phyloP scores from a whole-genome alignment of 2,888 invertebrate species.

The Toxonevra muliebris region DNA sequence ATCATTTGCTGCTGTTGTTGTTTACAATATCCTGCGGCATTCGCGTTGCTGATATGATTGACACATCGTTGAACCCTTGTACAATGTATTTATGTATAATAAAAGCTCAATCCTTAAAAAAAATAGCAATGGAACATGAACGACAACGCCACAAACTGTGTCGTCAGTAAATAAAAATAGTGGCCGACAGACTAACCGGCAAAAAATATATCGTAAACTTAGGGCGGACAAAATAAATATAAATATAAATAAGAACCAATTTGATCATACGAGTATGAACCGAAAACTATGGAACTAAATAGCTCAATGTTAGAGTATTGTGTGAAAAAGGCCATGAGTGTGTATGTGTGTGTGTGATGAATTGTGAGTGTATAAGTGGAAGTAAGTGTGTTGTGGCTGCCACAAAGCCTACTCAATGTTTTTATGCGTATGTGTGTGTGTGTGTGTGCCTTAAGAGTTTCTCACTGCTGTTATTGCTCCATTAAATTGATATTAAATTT shows the following conservation, averaged over 20 bases:
- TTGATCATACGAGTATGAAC: background rate
- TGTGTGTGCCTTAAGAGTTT: background rate
- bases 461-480: background rate
- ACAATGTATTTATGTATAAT: conserved; percentile 32
- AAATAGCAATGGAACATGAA: too few relatives aligned
- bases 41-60: conserved; percentile 49
- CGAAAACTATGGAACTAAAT: conserved; percentile 2
- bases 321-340: background rate
- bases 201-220: too few relatives aligned
- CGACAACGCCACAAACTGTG: background rate
- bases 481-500: conserved; percentile 32
- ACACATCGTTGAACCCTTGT: conserved; percentile 41
- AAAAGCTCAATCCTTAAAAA: conserved; percentile 13
- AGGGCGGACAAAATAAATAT: conserved; percentile 6
- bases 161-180: conserved; percentile 8
- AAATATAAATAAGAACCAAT: conserved; percentile 16
- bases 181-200: background rate
- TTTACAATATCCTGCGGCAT: conserved; percentile 40
- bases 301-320: conserved; percentile 4
- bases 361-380: background rate
- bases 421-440: background rate
- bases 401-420: too few relatives aligned
- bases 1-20: conserved; percentile 46
- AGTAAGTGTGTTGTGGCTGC: background rate
- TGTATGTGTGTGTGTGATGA: background rate